Evolutionary conservation across 2,888 invertebrate species (phyloP).

Genomic region (Ptilodon capucinus): DNA sequence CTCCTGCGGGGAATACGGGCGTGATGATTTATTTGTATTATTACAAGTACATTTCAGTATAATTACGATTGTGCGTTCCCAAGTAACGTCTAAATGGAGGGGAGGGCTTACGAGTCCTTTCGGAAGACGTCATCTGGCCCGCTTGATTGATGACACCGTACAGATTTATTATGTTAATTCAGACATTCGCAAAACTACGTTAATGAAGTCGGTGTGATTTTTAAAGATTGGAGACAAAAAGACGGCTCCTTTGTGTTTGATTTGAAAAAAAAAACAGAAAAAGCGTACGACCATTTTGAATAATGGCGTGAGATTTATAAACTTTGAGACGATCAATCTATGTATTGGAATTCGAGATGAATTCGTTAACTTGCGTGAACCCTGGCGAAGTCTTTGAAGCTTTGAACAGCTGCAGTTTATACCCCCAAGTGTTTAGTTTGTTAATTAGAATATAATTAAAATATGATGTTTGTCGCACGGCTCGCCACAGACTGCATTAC

Average conservation of each 20-base stretch:
- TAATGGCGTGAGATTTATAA: background rate
- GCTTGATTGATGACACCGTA: constrained; percentile 68
- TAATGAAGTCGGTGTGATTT: constrained; percentile 28
- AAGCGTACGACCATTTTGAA: too few species aligned
- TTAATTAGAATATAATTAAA: too few species aligned
- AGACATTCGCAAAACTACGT: constrained; percentile 40
- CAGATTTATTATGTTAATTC: constrained; percentile 81
- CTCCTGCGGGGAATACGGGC: too few species aligned
- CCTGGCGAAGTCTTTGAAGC: too few species aligned
- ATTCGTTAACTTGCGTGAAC: too few species aligned
- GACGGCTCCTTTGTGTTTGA: background rate
- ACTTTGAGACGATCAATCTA: too few species aligned
- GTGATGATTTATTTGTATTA: too few species aligned
- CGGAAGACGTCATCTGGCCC: constrained; percentile 65
- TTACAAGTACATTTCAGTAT: constrained; percentile 23
- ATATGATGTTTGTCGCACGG: too few species aligned
- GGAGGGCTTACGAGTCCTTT: constrained; percentile 76
- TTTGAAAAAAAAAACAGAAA: background rate
- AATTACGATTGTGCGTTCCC: constrained; percentile 48
- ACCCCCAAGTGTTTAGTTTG: too few species aligned
- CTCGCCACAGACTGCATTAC: too few species aligned
- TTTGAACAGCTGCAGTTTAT: too few species aligned
- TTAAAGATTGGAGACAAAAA: constrained; percentile 1
- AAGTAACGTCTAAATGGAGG: constrained; percentile 67
- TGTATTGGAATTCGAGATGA: too few species aligned